These are phyloP conservation scores for Pseudotriccus pelzelni DNA, from an alignment of 2,797 vertebrate genomes.

Conservation along the genomic window DNA sequence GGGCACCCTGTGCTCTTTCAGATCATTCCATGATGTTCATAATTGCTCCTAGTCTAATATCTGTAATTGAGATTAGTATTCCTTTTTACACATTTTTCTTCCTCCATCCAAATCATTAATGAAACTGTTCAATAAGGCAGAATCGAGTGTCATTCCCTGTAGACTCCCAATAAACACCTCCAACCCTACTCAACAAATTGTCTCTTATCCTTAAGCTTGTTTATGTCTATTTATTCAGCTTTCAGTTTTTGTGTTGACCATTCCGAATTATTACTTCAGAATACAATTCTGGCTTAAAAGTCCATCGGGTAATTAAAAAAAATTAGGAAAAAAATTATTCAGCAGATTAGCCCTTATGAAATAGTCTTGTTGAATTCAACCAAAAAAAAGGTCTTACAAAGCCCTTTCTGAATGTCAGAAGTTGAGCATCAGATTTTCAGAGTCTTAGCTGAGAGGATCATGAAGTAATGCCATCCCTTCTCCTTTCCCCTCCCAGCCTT, in stretches of 20 bases:
- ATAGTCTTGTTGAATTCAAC: not conserved
- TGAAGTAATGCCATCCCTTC: not conserved
- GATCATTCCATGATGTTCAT: not conserved
- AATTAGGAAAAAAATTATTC: not conserved
- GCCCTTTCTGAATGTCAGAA: not conserved
- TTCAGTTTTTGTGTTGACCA: not conserved
- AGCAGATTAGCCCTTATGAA: not conserved
- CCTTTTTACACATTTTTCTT: not conserved
- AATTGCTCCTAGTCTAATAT: not conserved
- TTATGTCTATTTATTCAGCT: not conserved
- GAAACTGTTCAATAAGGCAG: not conserved
- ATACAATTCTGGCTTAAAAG: not conserved
- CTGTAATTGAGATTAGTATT: not conserved
- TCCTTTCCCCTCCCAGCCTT: not conserved
- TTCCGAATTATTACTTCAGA: not conserved
- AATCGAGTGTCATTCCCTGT: not conserved
- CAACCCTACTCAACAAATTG: not conserved
- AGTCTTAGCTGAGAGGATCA: not conserved
- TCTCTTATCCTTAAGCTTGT: not conserved
- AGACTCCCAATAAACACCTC: not conserved
- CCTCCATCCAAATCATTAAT: not conserved
- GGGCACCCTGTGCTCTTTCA: not conserved
- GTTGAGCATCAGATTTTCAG: not conserved
- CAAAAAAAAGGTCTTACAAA: not conserved
- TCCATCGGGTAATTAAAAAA: not conserved